Conservation (phyloP, 1,140 invertebrate genomes). For the Diorhabda carinulata region DNA sequence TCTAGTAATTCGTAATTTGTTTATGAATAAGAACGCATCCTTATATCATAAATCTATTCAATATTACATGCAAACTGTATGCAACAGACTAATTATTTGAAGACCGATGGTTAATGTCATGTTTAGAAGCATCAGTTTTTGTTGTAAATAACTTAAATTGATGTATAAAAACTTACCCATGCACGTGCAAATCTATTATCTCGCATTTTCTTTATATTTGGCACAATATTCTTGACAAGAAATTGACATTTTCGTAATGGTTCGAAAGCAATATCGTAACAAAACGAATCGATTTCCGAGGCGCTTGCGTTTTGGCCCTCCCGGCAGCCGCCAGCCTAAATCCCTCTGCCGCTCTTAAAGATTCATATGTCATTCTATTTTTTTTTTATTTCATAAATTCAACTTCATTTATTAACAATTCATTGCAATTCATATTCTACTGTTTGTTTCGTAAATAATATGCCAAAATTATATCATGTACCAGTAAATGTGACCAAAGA, state of each 20-base stretch:
- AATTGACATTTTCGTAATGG: constrained; percentile 43
- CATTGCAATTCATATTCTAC: no score
- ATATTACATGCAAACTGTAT: background rate
- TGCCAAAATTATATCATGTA: no score
- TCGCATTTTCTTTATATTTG: constrained; percentile 40
- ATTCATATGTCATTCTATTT: background rate
- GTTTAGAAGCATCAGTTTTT: background rate
- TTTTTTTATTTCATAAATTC: no score
- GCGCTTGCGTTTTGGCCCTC: constrained; percentile 30
- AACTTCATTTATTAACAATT: no score
- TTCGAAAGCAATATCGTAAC: constrained; percentile 11
- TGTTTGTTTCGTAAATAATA: no score
- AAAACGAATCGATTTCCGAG: constrained; percentile 28
- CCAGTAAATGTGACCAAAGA: no score
- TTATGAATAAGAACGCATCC: no score
- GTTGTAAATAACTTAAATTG: background rate
- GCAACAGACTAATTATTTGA: background rate
- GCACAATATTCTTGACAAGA: constrained; percentile 36
- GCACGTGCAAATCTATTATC: constrained; percentile 33
- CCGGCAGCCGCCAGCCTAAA: background rate
- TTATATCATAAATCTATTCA: no score
- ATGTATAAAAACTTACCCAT: constrained; percentile 33
- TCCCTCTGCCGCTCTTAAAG: background rate
- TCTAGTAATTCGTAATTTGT: no score
- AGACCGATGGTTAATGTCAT: background rate